Conservation (phyloP, 1,140 invertebrate genomes). For the Octopus bimaculoides region DNA sequence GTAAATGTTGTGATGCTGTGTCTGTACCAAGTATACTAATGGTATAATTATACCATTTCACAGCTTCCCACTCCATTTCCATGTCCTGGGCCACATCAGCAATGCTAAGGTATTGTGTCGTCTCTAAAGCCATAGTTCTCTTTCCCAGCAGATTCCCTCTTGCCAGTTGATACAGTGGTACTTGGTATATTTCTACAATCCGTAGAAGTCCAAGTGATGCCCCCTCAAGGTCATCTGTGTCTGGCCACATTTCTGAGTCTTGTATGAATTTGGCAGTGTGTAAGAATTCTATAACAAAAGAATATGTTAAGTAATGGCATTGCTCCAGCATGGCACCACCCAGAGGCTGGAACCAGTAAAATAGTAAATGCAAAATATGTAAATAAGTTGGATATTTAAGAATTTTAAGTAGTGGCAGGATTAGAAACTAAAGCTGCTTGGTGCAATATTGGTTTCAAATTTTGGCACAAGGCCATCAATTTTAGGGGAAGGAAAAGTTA, state of each 20-base stretch:
- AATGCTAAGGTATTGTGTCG: neutral
- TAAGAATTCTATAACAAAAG: neutral
- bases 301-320: too few relatives aligned
- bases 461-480: too few relatives aligned
- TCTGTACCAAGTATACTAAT: neutral
- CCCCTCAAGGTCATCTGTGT: neutral
- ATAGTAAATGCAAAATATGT: too few relatives aligned
- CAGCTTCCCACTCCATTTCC: conserved; percentile 6
- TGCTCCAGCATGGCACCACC: too few relatives aligned
- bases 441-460: too few relatives aligned
- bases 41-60: conserved; percentile 1
- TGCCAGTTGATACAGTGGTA: neutral
- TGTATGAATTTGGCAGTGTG: neutral
- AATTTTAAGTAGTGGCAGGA: too few relatives aligned
- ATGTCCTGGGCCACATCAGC: neutral
- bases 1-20: too few relatives aligned
- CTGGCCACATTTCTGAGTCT: neutral
- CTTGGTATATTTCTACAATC: conserved; percentile 1
- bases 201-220: neutral
- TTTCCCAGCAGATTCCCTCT: neutral
- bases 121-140: neutral
- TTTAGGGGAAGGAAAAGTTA: too few relatives aligned
- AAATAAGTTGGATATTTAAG: too few relatives aligned
- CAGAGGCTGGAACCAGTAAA: too few relatives aligned
- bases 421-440: too few relatives aligned